Percentiles rank a stretch among this genome's conserved stretches.
These are phyloP conservation scores for Hirundichthys speculiger DNA, from an alignment of 2,113 vertebrate genomes.

Conservation along the genomic window DNA sequence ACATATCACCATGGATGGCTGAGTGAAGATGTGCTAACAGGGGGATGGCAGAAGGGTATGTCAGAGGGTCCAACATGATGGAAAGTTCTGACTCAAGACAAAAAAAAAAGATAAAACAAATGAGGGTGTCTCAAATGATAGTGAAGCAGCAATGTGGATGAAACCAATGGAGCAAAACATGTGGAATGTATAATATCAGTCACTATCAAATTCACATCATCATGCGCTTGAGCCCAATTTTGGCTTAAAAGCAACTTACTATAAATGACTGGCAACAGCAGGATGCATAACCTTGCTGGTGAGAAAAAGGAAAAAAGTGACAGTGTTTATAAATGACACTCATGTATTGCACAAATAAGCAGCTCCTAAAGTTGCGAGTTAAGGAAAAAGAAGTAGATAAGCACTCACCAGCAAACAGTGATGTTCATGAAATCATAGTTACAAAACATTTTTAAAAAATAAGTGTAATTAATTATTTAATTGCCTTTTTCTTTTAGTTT, in stretches of 20 bases:
- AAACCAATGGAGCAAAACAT: constrained; percentile 27
- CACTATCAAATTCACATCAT: constrained; percentile 4
- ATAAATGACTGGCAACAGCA: constrained; percentile 16
- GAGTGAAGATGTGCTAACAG: constrained; percentile 36
- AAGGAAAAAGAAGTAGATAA: no score
- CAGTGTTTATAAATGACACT: no score
- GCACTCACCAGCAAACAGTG: background rate
- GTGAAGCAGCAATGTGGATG: constrained; percentile 11
- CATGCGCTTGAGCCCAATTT: no score
- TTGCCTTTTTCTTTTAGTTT: background rate
- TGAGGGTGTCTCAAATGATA: constrained; percentile 2
- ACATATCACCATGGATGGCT: constrained; percentile 24
- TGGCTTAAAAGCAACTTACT: no score
- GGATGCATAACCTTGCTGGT: constrained; percentile 21
- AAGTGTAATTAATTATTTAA: background rate
- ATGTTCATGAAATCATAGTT: background rate
- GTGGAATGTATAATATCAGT: background rate
- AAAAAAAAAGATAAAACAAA: background rate
- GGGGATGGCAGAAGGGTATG: background rate
- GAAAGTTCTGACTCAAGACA: constrained; percentile 15
- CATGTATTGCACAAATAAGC: no score
- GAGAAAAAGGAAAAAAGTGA: background rate
- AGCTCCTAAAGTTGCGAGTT: no score
- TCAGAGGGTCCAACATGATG: constrained; percentile 14
- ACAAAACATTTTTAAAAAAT: background rate